These are phyloP conservation scores for Drosophila sordidula DNA, from an alignment of 2,888 invertebrate genomes.

Conservation along the genomic window DNA sequence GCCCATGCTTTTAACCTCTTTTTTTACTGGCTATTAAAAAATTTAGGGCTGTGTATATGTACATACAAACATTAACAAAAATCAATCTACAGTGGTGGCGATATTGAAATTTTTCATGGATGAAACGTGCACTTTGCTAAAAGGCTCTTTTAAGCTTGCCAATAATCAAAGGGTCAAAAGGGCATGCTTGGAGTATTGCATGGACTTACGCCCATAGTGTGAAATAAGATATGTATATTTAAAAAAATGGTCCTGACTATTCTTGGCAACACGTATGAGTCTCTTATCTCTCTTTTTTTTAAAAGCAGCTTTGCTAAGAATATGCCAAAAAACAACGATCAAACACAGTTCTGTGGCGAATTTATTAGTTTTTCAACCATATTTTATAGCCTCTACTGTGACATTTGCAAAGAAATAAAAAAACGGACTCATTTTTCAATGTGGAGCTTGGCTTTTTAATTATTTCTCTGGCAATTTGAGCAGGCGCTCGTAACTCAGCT, in stretches of 20 bases:
- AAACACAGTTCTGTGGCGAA: no score
- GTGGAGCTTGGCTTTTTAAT: conserved; percentile 30
- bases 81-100: conserved; percentile 48
- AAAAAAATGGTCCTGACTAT: neutral
- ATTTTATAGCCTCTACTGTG: conserved; percentile 16
- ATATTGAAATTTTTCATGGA: conserved; percentile 53
- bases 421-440: conserved; percentile 54
- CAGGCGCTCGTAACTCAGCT: conserved; percentile 55
- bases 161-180: neutral
- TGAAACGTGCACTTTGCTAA: conserved; percentile 51
- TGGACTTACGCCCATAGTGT: no score
- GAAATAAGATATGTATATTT: neutral
- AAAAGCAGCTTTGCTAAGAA: no score
- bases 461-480: conserved; percentile 47
- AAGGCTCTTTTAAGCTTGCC: neutral
- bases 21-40: conserved; percentile 30
- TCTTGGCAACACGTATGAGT: neutral
- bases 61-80: conserved; percentile 1
- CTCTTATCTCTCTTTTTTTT: no score
- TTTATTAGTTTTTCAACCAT: neutral
- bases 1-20: conserved; percentile 21
- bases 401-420: conserved; percentile 10
- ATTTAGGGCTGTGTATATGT: conserved; percentile 27
- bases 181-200: no score
- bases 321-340: no score